Conservation (phyloP, 1,140 invertebrate genomes). For the Pinna nobilis region DNA sequence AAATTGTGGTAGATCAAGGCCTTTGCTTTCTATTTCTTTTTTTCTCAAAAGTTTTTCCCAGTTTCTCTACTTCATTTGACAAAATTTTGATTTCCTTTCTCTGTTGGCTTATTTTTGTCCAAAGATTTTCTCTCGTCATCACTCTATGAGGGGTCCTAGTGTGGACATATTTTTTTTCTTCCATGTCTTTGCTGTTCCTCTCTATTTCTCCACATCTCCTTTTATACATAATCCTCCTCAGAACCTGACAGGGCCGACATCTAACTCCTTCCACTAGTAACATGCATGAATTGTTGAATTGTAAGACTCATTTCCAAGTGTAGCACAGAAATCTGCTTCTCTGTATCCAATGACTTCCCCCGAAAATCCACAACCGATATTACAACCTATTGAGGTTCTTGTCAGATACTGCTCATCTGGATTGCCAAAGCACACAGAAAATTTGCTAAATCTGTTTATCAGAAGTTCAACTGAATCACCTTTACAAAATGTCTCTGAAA, state of each 20-base stretch:
- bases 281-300: conserved; percentile 13
- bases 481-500: not conserved
- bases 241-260: not conserved
- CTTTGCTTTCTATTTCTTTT: not conserved
- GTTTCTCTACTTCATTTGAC: not conserved
- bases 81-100: conserved; percentile 2
- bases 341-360: too few relatives aligned
- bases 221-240: not conserved
- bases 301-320: not conserved
- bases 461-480: not conserved
- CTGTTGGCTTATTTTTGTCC: not conserved
- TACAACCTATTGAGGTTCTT: not conserved
- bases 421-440: conserved; percentile 27
- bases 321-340: conserved; percentile 21
- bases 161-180: not conserved
- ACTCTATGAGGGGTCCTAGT: not conserved
- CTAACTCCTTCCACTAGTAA: conserved; percentile 1
- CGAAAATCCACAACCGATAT: not conserved
- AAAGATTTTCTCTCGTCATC: not conserved
- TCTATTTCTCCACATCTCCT: not conserved
- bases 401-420: conserved; percentile 6
- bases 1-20: too few relatives aligned
- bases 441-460: not conserved
- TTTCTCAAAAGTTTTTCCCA: conserved; percentile 2
- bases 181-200: not conserved